A percentile compares a stretch with the other conserved stretches of the same genome.
Evolutionary conservation across 2,113 vertebrate species (phyloP).

Genomic region (Antechinus flavipes): DNA sequence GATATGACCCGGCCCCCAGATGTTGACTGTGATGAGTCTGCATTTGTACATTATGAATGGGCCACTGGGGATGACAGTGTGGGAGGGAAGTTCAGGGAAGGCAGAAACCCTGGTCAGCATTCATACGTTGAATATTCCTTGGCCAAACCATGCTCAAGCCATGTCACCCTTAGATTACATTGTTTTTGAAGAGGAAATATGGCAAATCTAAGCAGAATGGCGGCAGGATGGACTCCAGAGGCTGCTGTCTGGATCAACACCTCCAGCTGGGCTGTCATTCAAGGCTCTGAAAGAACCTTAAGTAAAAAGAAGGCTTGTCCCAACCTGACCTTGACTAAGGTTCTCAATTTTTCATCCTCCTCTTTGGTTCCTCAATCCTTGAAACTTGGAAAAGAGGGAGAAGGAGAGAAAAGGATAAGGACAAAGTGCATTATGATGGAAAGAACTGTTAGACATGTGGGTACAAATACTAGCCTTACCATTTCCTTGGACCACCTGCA

Average conservation of each 20-base stretch:
- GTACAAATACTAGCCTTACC: not conserved
- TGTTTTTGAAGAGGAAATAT: not conserved
- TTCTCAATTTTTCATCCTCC: not conserved
- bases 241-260: not conserved
- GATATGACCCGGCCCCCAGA: not conserved
- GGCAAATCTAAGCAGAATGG: not conserved
- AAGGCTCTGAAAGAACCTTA: not conserved
- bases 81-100: not conserved
- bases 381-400: not conserved
- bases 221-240: not conserved
- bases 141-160: not conserved
- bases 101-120: not conserved
- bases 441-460: not conserved
- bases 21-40: not conserved
- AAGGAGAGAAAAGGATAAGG: not conserved
- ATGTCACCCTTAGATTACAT: not conserved
- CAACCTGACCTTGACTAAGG: not conserved
- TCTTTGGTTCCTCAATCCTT: not conserved
- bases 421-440: not conserved
- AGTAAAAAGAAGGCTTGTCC: not conserved
- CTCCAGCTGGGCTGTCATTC: not conserved
- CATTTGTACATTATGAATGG: not conserved
- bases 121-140: not conserved
- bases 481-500: not conserved
- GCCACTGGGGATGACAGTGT: not conserved